Conservation (phyloP, 2,113 vertebrate species). For the Cepphus grylle region DNA sequence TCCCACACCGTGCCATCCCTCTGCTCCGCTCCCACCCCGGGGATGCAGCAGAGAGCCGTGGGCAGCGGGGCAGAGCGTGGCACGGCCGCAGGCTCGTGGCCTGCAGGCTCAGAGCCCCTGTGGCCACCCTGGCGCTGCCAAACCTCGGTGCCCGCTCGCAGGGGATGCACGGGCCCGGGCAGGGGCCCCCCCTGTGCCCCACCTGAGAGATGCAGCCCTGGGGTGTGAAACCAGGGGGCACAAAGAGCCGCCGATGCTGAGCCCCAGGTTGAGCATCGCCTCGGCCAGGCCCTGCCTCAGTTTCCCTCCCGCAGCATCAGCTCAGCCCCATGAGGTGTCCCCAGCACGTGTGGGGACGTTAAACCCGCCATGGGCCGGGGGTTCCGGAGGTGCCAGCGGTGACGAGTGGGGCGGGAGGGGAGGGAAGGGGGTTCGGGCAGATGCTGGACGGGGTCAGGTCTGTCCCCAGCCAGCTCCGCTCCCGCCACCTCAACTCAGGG, state of each 20-base stretch:
- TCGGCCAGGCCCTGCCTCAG: not conserved
- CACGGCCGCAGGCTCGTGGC: fast-evolving
- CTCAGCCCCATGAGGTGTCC: not conserved
- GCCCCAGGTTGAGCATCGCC: not conserved
- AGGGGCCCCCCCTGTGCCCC: not conserved
- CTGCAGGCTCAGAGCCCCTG: not conserved
- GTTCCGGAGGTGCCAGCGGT: not conserved
- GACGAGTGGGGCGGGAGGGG: not conserved
- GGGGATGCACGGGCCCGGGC: fast-evolving
- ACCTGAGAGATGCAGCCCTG: fast-evolving
- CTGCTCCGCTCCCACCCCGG: fast-evolving
- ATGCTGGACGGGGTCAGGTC: not conserved
- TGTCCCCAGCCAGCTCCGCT: not conserved
- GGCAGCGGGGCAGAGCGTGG: not conserved
- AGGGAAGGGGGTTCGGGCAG: not conserved
- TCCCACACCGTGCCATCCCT: not conserved
- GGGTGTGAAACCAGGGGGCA: not conserved
- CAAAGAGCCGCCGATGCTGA: fast-evolving
- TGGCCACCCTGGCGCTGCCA: fast-evolving
- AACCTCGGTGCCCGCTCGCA: not conserved
- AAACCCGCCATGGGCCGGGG: fast-evolving
- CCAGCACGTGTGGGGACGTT: fast-evolving
- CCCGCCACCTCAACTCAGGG: not conserved
- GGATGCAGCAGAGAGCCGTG: fast-evolving
- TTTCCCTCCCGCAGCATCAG: not conserved